phyloP scores from a whole-genome alignment of 2,113 vertebrate species.

The Myiopsitta monachus region DNA sequence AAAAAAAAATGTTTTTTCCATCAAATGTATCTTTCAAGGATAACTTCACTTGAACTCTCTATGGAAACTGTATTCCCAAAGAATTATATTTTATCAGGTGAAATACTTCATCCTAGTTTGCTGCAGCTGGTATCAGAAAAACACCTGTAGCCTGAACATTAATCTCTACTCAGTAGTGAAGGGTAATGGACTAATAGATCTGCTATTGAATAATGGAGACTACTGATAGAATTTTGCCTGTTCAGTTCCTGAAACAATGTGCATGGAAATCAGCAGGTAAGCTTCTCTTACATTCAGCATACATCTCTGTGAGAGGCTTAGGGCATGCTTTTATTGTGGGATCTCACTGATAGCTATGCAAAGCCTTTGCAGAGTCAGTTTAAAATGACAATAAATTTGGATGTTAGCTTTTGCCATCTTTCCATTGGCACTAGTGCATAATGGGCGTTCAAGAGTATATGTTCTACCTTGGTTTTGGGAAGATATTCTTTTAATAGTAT shows the following conservation, averaged over 20 bases:
- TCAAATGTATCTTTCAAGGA: not conserved
- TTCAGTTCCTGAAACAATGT: not conserved
- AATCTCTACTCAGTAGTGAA: not conserved
- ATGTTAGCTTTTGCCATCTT: not conserved
- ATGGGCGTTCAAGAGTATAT: not conserved
- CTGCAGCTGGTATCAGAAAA: not conserved
- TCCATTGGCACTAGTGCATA: not conserved
- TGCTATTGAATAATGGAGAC: not conserved
- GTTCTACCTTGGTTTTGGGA: not conserved
- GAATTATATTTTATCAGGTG: not conserved
- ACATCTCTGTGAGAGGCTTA: not conserved
- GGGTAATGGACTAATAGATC: not conserved
- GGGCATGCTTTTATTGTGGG: not conserved
- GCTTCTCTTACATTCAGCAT: not conserved
- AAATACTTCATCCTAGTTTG: not conserved
- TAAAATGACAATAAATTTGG: not conserved
- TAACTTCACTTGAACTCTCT: not conserved
- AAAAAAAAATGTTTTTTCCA: not conserved
- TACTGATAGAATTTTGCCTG: not conserved
- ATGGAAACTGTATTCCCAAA: not conserved
- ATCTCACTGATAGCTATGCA: not conserved
- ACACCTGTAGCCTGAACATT: not conserved
- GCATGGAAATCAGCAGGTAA: not conserved
- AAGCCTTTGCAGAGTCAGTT: not conserved
- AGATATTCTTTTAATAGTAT: not conserved